Percentiles rank a stretch among this genome's conserved stretches.
Evolutionary conservation across 2,113 vertebrate species (phyloP).

Genomic region (Aegithalos caudatus): DNA sequence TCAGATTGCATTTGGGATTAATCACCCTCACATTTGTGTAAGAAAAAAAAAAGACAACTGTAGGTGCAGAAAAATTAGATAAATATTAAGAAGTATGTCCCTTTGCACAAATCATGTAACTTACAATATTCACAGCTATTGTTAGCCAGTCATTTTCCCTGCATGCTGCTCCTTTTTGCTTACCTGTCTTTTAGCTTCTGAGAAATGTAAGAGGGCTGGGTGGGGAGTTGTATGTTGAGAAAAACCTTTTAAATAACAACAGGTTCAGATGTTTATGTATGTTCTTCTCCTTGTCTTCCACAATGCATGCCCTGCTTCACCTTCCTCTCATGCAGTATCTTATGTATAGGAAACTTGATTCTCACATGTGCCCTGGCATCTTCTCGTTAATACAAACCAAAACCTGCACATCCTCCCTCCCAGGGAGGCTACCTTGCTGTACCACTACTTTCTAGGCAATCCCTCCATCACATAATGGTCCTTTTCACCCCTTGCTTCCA

Average conservation of each 20-base stretch:
- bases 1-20: not conserved
- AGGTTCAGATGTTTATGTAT: not conserved
- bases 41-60: not conserved
- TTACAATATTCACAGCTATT: not conserved
- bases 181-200: not conserved
- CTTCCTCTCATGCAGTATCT: not conserved
- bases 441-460: not conserved
- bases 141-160: not conserved
- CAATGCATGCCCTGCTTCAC: not conserved
- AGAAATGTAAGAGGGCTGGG: not conserved
- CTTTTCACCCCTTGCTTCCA: not conserved
- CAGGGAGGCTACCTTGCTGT: not conserved
- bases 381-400: not conserved
- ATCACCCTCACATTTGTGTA: not conserved
- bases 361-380: not conserved
- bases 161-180: not conserved
- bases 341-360: not conserved
- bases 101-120: not conserved
- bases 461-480: not conserved
- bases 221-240: not conserved
- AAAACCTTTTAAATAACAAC: not conserved
- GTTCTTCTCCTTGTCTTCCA: not conserved
- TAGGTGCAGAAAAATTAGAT: not conserved
- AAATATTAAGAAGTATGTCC: not conserved
- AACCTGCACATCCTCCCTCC: not conserved